These are phyloP conservation scores for Stenodema calcarata DNA, from an alignment of 2,888 invertebrate species.

Conservation along the genomic window DNA sequence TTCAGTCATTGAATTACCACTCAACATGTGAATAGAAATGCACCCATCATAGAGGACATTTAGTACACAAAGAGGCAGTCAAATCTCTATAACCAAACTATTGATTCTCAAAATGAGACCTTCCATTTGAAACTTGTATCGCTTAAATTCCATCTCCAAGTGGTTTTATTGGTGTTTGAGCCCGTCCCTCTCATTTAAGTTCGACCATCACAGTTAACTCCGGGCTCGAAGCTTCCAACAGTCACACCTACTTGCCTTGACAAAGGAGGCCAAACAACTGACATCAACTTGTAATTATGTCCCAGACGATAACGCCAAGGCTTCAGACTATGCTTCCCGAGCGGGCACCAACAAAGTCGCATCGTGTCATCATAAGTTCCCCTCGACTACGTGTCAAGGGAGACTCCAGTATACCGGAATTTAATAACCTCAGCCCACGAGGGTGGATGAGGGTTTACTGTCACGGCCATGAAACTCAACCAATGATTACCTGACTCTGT, in stretches of 20 bases:
- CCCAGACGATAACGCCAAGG: neutral
- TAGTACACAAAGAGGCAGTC: too few species aligned
- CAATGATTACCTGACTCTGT: constrained; percentile 15
- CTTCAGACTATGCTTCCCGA: neutral
- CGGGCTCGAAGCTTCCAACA: neutral
- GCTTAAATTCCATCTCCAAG: neutral
- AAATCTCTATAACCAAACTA: too few species aligned
- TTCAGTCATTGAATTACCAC: too few species aligned
- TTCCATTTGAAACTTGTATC: neutral
- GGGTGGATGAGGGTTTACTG: neutral
- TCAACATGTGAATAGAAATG: too few species aligned
- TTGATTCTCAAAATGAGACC: too few species aligned
- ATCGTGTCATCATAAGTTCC: constrained; percentile 16
- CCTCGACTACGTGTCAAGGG: constrained; percentile 30
- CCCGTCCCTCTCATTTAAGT: neutral
- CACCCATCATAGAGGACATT: too few species aligned
- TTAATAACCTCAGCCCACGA: constrained; percentile 26
- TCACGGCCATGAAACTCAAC: constrained; percentile 16
- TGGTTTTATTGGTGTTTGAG: neutral
- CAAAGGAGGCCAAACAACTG: neutral
- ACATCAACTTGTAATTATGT: neutral
- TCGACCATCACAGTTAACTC: neutral
- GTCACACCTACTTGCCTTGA: neutral
- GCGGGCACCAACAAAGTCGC: constrained; percentile 4
- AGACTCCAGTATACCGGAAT: constrained; percentile 15